Evolutionary conservation across 2,113 vertebrate genomes (phyloP), one percentile per base, ranked within the genome.

Genomic region (Eidolon helvum): DNA sequence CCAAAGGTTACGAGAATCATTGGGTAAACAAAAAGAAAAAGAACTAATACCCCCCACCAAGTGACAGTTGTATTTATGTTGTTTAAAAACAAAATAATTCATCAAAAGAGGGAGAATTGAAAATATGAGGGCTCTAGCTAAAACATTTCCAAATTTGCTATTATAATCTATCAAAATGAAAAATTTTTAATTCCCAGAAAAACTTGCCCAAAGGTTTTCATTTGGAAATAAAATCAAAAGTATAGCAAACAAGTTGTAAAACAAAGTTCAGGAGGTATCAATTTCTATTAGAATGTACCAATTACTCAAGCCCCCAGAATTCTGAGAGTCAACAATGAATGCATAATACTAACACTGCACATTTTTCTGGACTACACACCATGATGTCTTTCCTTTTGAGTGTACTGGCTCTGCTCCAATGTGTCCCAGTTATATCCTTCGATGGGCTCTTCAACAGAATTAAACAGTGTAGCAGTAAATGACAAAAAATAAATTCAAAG

Each of bases 381-480:
- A 98, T 66, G 45, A 96, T 40, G 94, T 99, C 99, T 98, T 98
- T 99, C 98, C 98, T 99, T 98, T 97, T 99, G 86, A 98, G 98
- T 68, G 96, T 96, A 95, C 97, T 98, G 97, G 98, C 97, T 96
- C 98, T 98, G 98, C 98, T 99, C 96, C 98, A 98, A 80, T 96
- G 98, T 92, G 98, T 99, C 83, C 97, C 97, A 95, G 98, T 98
- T 97, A 98, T 26, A 98, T 99, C 99, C 72, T 98, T 82, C 24
- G 97, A 98, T 38, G 99, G 98, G 61, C 96, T 99, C 99, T 99
- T 99, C 85, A 98, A 97, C 77, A 26, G 98, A 98, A 98, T 98
- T 55, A 97, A 45, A 97, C 74, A 95, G 96, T 87, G 72, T 6
- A 82, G 65, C 40, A 66, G 59, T 30, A 84, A 96, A 92, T 30